Evolutionary conservation across 2,113 vertebrate genomes (phyloP), one percentile per base, ranked within the genome.

Genomic region (Hyla sarda): DNA sequence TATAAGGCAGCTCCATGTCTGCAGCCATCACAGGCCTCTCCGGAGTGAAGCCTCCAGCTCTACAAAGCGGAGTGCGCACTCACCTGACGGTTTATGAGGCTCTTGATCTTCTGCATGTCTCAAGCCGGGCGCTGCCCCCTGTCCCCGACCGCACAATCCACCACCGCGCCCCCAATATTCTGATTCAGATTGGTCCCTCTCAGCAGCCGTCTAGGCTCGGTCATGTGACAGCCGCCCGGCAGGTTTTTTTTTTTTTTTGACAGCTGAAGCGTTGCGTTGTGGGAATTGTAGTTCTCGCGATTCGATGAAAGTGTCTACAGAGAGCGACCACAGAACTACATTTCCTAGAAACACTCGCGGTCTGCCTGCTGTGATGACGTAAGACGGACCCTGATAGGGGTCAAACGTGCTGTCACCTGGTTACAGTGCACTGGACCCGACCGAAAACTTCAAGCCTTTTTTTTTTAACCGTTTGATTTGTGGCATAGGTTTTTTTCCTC

Each of bases 21-120:
- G 65, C 65, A 17, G 4, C 13, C 47, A 19, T 3, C 14, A 30
- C 73, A 75, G 73, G 45, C 25, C 73, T n/a, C n/a, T 50, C 12
- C 71, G 11, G 21, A 45, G 19, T 12, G 37, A 21, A 37, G 71
- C 73, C 45, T 28, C 73, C 12, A 1, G 17, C 67, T 23, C 32
- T 6, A 10, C 13, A 45, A 3, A 4, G 4, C 23, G 11, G 72
- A 13, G 5, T 37, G 1, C 14, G 14, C n/a, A 74, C 94, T 94
- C 91, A 98, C 98, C 98, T 98, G 98, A 9, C 98, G 97, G 93
- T 96, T 91, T 97, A 99, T 99, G 16, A 99, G 93, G 65, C 97
- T 99, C 90, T 98, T 99, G 82, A 99, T 99, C 92, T 98, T 99
- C 92, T 99, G 98, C 98, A 99, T 99, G 89, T 65, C 73, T 50